Evolutionary conservation across 2,797 vertebrate species (phyloP).

Genomic region (Pseudotriccus pelzelni): DNA sequence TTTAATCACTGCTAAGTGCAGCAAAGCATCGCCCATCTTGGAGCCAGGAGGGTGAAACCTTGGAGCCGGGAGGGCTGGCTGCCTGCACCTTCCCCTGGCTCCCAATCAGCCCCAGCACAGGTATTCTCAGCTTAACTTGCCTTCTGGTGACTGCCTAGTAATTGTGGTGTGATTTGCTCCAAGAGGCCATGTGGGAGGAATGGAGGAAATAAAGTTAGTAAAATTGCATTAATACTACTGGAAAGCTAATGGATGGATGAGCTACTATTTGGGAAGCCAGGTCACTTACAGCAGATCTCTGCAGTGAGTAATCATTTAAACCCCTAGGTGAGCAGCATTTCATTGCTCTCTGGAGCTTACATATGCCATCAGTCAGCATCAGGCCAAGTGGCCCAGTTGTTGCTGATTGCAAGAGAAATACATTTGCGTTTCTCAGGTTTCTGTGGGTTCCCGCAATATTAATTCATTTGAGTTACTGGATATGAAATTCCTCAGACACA

Average conservation of each 20-base stretch:
- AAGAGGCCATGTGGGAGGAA: not conserved
- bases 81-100: not conserved
- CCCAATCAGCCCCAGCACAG: not conserved
- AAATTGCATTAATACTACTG: not conserved
- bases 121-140: fast-evolving
- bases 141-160: fast-evolving
- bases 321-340: not conserved
- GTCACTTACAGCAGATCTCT: not conserved
- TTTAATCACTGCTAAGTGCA: not conserved
- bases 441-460: not conserved
- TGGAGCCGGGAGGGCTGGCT: not conserved
- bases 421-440: not conserved
- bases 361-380: fast-evolving
- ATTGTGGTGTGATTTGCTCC: not conserved
- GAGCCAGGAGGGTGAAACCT: no score
- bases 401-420: not conserved
- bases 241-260: not conserved
- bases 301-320: not conserved
- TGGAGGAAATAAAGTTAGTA: not conserved
- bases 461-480: not conserved
- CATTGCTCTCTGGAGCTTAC: not conserved
- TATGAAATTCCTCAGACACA: not conserved
- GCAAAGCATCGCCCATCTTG: fast-evolving
- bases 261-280: not conserved
- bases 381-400: fast-evolving